Evolutionary conservation across 64 coral and sea anemone genomes (phyloP), one percentile per base, ranked within the genome.

Genomic region (Pocillopora verrucosa): DNA sequence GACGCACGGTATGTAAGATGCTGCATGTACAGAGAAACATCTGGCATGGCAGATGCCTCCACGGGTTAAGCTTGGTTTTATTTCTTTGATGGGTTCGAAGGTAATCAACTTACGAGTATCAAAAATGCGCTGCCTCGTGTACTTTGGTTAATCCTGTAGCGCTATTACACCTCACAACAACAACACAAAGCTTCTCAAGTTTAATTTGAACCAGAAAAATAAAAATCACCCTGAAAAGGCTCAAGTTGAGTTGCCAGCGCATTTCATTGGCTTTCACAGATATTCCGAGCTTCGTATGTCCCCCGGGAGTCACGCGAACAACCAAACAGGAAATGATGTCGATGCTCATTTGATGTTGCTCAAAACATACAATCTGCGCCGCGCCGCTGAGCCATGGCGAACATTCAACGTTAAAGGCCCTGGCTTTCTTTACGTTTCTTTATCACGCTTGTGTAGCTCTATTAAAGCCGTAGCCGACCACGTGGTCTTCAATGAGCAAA

Each of bases 261-360:
- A 85, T 85, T 70, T 85, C 82, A 85, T 85, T 85, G 82, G 82
- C 82, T 85, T 85, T 85, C 17, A 22, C n/a, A 26, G 36, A 20
- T 38, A 70, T 67, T 85, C 16, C 13, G 60, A 65, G 61, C 13
- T 61, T 83, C 60, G 65, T 14, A 36, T 41, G 63, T 85, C 82
- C 82, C 82, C 82, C 36, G 82, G 82, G 82, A 85, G 82, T 85
- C 82, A 85, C 82, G 82, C 82, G 82, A 85, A 72, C 82, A 77
- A 85, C 82, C 13, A 36, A 11, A 85, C 82, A 85, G 82, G 82
- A 85, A 85, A 85, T 85, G 82, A 85, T 85, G 82, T 85, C 16
- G 82, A 72, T 69, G 25, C 16, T 65, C 82, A 72, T 70, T 85
- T 85, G 82, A 85, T 85, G 82, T 70, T 65, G 62, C 34, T 69